Base-by-base conservation (phyloP, 2,113 vertebrate species). In the Clupea harengus region DNA sequence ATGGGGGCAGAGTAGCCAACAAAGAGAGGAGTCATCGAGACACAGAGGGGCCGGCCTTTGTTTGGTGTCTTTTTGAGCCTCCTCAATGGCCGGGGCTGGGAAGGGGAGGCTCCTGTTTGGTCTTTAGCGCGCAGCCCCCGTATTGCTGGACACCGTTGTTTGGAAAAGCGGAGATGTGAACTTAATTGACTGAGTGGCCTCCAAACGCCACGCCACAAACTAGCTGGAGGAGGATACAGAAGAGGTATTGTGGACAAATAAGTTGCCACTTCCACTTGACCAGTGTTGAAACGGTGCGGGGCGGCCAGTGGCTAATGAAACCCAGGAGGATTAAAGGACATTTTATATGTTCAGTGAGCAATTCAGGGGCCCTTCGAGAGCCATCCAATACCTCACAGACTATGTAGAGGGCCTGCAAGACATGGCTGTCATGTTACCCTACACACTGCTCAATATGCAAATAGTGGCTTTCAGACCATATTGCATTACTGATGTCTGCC, bases 151-250 rank as follows among this genome's bases (percentile, higher is more conserved):
- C 93, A 94, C 96, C 95, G 96, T 97, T 97, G 96, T 98, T 97
- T 97, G 96, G 97, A 95, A 96, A 92, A 96, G 96, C 94, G 95
- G 97, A 98, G 97, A 98, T 97, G 96, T 97, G 97, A 98, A 97
- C 97, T 99, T 99, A 98, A 99, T 98, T 97, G 97, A 98, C 97
- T 98, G 95, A 96, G 94, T 96, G 93, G 96, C 95, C 95, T 89
- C 93, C 90, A 91, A 92, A 92, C 91, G 89, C 89, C 86, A 57
- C 84, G 89, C 82, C 88, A 90, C 72, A 78, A 91, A 93, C 92
- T 92, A 93, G 93, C 91, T 85, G 88, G 84, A 90, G 85, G 91
- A 91, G 64, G 88, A 89, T 83, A 92, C 90, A 94, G 89, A 90
- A 91, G 89, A 91, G 81, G 85, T 92, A 92, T 92, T 94, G 91